phyloP scores from a whole-genome alignment of 2,888 invertebrate species.

The Aquatica leii region DNA sequence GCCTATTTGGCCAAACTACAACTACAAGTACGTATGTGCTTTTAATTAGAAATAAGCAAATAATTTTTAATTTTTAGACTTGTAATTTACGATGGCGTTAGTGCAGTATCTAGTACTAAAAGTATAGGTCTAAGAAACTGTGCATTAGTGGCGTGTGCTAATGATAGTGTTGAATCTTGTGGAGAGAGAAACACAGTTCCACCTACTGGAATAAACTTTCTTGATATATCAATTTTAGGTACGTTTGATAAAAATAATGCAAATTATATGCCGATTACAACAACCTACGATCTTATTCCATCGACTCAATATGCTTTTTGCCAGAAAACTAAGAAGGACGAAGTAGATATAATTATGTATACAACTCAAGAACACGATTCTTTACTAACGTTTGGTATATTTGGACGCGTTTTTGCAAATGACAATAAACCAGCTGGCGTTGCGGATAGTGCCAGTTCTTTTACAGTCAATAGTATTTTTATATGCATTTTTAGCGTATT shows the following conservation, averaged over 20 bases:
- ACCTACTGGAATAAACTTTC: constrained; percentile 26
- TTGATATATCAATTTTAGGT: constrained; percentile 33
- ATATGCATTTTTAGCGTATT: too few relatives aligned
- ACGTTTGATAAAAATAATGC: constrained; percentile 24
- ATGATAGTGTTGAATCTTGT: constrained; percentile 35
- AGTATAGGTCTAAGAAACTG: constrained; percentile 43
- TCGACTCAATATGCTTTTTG: constrained; percentile 42
- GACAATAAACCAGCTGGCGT: constrained; percentile 32
- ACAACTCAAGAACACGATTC: constrained; percentile 33
- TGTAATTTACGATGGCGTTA: constrained; percentile 41
- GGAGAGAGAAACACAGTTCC: constrained; percentile 26
- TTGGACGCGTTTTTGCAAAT: constrained; percentile 40
- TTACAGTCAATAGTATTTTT: background rate
- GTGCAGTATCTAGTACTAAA: constrained; percentile 21
- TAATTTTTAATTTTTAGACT: constrained; percentile 37
- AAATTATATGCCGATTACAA: constrained; percentile 41
- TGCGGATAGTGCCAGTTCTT: too few relatives aligned
- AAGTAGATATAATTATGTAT: constrained; percentile 36
- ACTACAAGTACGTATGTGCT: constrained; percentile 37
- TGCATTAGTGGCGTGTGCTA: constrained; percentile 42
- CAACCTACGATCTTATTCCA: constrained; percentile 40
- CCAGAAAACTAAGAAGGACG: constrained; percentile 25
- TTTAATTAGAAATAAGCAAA: background rate
- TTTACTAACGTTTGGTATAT: constrained; percentile 43
- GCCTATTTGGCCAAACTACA: constrained; percentile 15